Evolutionary conservation across 37 sponge, comb jelly and placozoan species (phyloP).

Genomic region (Agelas oroides): DNA sequence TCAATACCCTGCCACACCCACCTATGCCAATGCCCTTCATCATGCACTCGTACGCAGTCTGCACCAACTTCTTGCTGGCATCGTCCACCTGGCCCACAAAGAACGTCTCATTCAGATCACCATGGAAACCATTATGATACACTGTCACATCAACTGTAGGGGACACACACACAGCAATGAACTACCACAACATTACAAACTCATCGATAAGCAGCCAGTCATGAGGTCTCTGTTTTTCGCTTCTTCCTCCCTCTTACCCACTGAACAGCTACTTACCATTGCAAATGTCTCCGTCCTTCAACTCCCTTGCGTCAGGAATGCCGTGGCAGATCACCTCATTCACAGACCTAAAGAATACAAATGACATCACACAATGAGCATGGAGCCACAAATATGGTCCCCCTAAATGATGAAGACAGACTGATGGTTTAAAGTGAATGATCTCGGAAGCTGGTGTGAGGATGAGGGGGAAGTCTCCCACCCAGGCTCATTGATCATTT

Average conservation of each 20-base stretch:
- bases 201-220: too few species aligned
- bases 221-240: too few species aligned
- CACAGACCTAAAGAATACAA: slow-evolving; percentile 78
- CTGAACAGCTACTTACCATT: slow-evolving; percentile 57
- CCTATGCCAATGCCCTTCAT: slow-evolving; percentile 81
- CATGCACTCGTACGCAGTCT: slow-evolving; percentile 90
- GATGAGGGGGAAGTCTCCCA: too few species aligned
- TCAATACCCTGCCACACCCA: slow-evolving; percentile 13
- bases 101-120: slow-evolving; percentile 96
- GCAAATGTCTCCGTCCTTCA: slow-evolving; percentile 93
- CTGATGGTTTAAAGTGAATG: too few species aligned
- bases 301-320: slow-evolving; percentile 90
- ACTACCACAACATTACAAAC: too few species aligned
- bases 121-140: slow-evolving; percentile 92
- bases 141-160: slow-evolving; percentile 82
- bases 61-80: slow-evolving; percentile 65
- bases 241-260: too few species aligned
- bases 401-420: too few species aligned
- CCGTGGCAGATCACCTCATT: slow-evolving; percentile 99
- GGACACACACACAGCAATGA: too few species aligned
- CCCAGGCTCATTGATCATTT: too few species aligned
- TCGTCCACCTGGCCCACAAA: slow-evolving; percentile 94
- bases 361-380: too few species aligned
- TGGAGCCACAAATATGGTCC: too few species aligned
- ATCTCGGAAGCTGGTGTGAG: too few species aligned